Base-by-base conservation (phyloP, 2,888 invertebrate species). In the Xanthorhoe designata region DNA sequence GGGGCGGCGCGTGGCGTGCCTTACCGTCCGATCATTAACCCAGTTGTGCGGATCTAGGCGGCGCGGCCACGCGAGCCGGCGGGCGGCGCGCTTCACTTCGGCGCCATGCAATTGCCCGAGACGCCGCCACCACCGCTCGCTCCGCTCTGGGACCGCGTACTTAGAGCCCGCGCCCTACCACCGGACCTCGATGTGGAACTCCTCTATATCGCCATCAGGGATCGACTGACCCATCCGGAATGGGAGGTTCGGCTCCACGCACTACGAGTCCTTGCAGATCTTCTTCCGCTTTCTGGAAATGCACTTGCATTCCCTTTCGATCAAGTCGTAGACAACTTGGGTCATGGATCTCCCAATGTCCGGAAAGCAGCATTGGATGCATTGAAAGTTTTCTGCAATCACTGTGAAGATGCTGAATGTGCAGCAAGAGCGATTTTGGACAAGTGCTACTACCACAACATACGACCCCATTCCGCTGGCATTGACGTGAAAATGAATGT, bases 231-330 rank as follows among this genome's bases (percentile, higher is more conserved):
- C 47, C 96, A 97, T 83, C 96, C 97, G 0, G 97, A 97, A 85
- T 96, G 97, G 95, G 97, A 97, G 87, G 97, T 97, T 42, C 95
- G 97, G 9, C 96, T 97, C 72, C 97, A 97, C 85, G 97, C 97
- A 29, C 90, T 97, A 6, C 90, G 97, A 59, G 97, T 98, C 8
- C 94, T 97, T 45, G 95, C 96, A 32, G 97, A 97, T 86, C 95
- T 97, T 1, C 91, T 98, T 55, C 97, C 97, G 3, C 95, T 97
- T 49, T 94, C 97, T 70, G 95, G 95, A 50, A 94, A 95, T 57
- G 94, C 95, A 60, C 94, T 97, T 15, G 96, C 97, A 74, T 94
- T 94, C 66, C 95, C 96, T 64, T 96, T 97, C 92, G 95, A 95
- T 49, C 96, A 96, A 82, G 92, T 97, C 59, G 95, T 97, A 35